These are phyloP conservation scores for Thaumatotibia leucotreta DNA, from an alignment of 1,140 invertebrate species.

Conservation along the genomic window DNA sequence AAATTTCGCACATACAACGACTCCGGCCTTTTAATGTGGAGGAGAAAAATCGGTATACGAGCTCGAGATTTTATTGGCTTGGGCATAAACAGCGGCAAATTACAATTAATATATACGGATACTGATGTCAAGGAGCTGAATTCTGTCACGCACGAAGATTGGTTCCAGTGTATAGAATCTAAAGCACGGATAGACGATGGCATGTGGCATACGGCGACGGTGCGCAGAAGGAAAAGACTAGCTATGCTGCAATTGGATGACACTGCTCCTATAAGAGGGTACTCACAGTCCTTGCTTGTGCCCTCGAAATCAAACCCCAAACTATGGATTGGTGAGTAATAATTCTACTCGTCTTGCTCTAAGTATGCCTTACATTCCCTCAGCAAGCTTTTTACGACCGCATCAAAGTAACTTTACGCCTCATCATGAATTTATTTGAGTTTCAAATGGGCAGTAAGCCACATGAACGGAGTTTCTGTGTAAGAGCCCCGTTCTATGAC, in stretches of 20 bases:
- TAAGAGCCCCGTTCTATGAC: slow-evolving; percentile 1
- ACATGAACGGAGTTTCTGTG: neutral
- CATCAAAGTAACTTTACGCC: slow-evolving; percentile 3
- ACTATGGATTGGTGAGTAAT: slow-evolving; percentile 83
- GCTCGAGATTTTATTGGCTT: slow-evolving; percentile 72
- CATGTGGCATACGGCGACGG: slow-evolving; percentile 83
- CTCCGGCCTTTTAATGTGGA: slow-evolving; percentile 84
- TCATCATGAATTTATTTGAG: slow-evolving; percentile 1
- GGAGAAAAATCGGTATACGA: slow-evolving; percentile 69
- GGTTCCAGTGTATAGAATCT: slow-evolving; percentile 76
- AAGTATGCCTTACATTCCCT: neutral
- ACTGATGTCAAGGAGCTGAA: slow-evolving; percentile 61
- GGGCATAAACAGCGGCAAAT: slow-evolving; percentile 61
- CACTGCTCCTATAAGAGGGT: slow-evolving; percentile 78
- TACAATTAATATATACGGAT: slow-evolving; percentile 71
- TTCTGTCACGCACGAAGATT: slow-evolving; percentile 55
- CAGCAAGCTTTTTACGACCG: neutral
- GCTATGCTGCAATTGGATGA: slow-evolving; percentile 84
- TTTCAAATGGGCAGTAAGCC: slow-evolving; percentile 2
- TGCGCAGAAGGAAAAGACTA: slow-evolving; percentile 81
- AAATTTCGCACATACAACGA: slow-evolving; percentile 81
- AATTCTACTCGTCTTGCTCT: slow-evolving; percentile 15
- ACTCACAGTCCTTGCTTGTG: slow-evolving; percentile 80
- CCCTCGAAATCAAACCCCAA: slow-evolving; percentile 85
- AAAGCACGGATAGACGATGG: slow-evolving; percentile 81